Evolutionary conservation across 2,113 vertebrate genomes (phyloP), one percentile per base, ranked within the genome.

Genomic region (Odontophorus gujanensis): DNA sequence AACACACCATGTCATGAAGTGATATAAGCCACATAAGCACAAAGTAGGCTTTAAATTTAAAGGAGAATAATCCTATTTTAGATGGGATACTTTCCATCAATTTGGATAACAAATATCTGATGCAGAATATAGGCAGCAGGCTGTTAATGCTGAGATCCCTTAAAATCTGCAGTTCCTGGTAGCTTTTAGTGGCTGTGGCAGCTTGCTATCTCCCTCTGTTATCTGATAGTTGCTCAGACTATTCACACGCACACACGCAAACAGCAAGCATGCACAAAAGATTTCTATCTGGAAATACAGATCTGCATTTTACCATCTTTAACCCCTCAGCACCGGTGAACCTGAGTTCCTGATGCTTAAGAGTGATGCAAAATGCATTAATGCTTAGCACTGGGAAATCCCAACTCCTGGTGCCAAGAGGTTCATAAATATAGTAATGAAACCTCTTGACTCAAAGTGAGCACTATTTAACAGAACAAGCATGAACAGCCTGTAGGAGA

Each of bases 361-460:
- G 28, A 87, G 62, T 90, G 75, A 85, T 96, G 74, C 48, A 93
- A 95, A 97, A 96, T 95, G 90, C 92, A 94, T 93, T 85, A 84
- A 95, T 96, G 85, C 93, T 96, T 85, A 97, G 88, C 94, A 86
- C 90, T 96, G 92, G 81, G 90, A 96, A 90, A 95, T 96, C 92
- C 88, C 81, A 85, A 57, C 85, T 80, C 61, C 71, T 81, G 73
- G 80, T 95, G 89, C 94, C 95, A 94, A 96, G 87, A 96, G 75
- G 92, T 96, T 96, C 91, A 96, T 97, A 92, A 95, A 91, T 91
- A 83, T 94, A 96, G 93, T 96, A 97, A 93, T 96, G 88, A 95
- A 95, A 94, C 76, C 93, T 95, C 93, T 96, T 88, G 77, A 94
- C 97, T 97, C 94, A 88, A 95, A 97, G 90, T 91, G 96, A 98